Conservation (phyloP, 2,113 vertebrate genomes). For the Gambusia holbrooki region DNA sequence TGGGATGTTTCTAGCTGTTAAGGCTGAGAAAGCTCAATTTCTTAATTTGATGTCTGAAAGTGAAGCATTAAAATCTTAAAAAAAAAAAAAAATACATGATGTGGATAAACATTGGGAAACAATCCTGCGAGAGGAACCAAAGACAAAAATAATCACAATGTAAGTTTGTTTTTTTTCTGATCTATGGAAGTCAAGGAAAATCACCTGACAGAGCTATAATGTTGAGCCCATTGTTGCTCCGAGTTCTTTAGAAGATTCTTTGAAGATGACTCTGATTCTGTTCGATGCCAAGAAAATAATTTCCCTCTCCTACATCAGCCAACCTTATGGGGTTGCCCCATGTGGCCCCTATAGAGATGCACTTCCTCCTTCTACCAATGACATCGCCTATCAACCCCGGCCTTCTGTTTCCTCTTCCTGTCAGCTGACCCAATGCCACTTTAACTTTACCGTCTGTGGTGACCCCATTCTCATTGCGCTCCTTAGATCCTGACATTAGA, state of each 20-base stretch:
- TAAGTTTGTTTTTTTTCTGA: neutral
- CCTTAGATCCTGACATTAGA: slow-evolving; percentile 38
- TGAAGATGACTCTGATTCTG: slow-evolving; percentile 12
- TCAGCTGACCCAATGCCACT: slow-evolving; percentile 48
- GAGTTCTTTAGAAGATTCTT: slow-evolving; percentile 10
- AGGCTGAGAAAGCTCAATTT: too few species aligned
- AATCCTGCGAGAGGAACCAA: neutral
- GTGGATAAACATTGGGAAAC: neutral
- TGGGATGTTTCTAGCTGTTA: too few species aligned
- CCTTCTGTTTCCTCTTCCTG: slow-evolving; percentile 80
- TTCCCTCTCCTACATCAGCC: slow-evolving; percentile 46
- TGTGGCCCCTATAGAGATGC: slow-evolving; percentile 53
- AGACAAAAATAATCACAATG: neutral
- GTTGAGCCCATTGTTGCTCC: neutral
- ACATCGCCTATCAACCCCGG: slow-evolving; percentile 71
- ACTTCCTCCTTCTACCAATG: slow-evolving; percentile 66
- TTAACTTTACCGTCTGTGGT: slow-evolving; percentile 48
- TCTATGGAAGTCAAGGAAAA: neutral
- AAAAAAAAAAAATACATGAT: too few species aligned
- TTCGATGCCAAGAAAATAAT: slow-evolving; percentile 21
- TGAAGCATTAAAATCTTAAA: too few species aligned
- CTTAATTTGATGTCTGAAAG: too few species aligned
- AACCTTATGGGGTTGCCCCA: slow-evolving; percentile 43
- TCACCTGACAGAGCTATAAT: neutral
- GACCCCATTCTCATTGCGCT: slow-evolving; percentile 42